These are phyloP conservation scores for Ostrea denselamellosa DNA, from an alignment of 1,140 invertebrate genomes.

Conservation along the genomic window DNA sequence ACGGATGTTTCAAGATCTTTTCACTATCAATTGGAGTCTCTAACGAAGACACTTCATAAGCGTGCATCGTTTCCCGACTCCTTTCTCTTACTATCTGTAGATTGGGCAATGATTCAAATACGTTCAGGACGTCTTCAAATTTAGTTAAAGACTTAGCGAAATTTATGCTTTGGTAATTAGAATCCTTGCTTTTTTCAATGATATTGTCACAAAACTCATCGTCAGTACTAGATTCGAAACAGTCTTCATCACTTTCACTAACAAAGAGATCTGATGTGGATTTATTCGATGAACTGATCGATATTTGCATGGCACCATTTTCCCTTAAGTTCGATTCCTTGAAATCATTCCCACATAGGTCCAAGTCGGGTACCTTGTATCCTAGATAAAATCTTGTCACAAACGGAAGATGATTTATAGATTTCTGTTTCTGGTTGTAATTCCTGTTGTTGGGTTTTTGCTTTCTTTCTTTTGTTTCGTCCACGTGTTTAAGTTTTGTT, in stretches of 20 bases:
- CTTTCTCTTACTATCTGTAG: neutral
- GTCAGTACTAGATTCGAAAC: slow-evolving; percentile 18
- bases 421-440: slow-evolving; percentile 54
- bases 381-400: slow-evolving; percentile 66
- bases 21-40: neutral
- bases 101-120: neutral
- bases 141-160: neutral
- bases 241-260: slow-evolving; percentile 42
- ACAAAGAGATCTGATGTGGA: neutral
- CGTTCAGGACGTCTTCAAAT: neutral
- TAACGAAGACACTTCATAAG: neutral
- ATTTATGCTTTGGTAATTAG: neutral
- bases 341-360: slow-evolving; percentile 56
- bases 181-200: neutral
- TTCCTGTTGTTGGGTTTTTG: slow-evolving; percentile 43
- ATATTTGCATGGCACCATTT: neutral
- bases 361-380: slow-evolving; percentile 57
- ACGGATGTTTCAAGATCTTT: slow-evolving; percentile 1
- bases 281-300: neutral
- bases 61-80: neutral
- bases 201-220: slow-evolving; percentile 45
- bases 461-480: slow-evolving; percentile 2
- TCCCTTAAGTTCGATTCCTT: neutral
- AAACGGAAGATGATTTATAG: slow-evolving; percentile 67
- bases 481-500: slow-evolving; percentile 18